Evolutionary conservation across 2,797 vertebrate genomes (phyloP).

Genomic region (Pelobates cultripes): DNA sequence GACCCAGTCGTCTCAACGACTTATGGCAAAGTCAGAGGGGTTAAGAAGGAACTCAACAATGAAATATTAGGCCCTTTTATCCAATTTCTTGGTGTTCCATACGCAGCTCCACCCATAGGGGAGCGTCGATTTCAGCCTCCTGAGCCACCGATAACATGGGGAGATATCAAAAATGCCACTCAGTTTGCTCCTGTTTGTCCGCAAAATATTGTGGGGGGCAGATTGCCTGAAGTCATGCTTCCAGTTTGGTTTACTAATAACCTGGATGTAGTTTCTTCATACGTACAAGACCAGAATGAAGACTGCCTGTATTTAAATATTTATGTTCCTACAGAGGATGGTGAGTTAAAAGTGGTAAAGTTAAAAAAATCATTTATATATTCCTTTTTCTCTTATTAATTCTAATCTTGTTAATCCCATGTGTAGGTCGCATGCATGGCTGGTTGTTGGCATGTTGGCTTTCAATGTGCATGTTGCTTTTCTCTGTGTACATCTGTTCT

Average conservation of each 20-base stretch:
- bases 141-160: slow-evolving; percentile 87
- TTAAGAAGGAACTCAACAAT: slow-evolving; percentile 98
- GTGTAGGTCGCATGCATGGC: slow-evolving; percentile 76
- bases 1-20: slow-evolving; percentile 90
- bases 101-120: slow-evolving; percentile 90
- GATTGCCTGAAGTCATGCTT: slow-evolving; percentile 97
- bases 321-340: slow-evolving; percentile 98
- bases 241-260: slow-evolving; percentile 99
- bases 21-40: slow-evolving; percentile 88
- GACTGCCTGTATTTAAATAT: slow-evolving; percentile 98
- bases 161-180: slow-evolving; percentile 90
- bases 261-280: slow-evolving; percentile 94
- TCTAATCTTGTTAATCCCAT: slow-evolving; percentile 74
- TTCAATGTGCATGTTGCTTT: slow-evolving; percentile 81
- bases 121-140: slow-evolving; percentile 95
- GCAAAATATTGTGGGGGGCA: slow-evolving; percentile 95
- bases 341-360: slow-evolving; percentile 84
- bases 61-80: slow-evolving; percentile 96
- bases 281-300: slow-evolving; percentile 97
- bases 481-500: slow-evolving; percentile 66
- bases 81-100: slow-evolving; percentile 94
- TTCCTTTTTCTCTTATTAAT: slow-evolving; percentile 68
- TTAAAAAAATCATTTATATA: slow-evolving; percentile 4
- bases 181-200: slow-evolving; percentile 96
- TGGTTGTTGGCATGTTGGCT: slow-evolving; percentile 82